phyloP scores from a whole-genome alignment of 53 echinoderm and acorn worm species.

The Henricia sp. region DNA sequence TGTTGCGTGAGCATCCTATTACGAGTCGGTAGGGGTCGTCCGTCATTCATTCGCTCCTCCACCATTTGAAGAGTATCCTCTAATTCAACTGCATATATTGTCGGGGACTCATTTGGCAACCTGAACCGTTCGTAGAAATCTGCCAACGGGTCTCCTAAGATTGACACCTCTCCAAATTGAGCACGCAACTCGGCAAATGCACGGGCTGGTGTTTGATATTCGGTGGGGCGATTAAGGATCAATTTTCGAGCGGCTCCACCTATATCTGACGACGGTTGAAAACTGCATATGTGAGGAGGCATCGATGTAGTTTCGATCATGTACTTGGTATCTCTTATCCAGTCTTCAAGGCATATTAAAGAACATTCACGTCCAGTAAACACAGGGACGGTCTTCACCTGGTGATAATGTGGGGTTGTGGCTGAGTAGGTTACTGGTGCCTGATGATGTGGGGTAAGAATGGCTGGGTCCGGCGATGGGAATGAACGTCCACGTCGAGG shows the following conservation, averaged over 20 bases:
- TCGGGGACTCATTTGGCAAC: conserved; percentile 18
- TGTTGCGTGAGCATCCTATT: conserved; percentile 33
- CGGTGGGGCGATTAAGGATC: conserved; percentile 29
- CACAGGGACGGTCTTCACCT: conserved; percentile 6
- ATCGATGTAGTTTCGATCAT: conserved; percentile 12
- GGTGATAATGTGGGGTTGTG: not conserved
- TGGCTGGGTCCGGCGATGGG: no score
- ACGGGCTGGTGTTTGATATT: conserved; percentile 3
- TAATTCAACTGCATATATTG: conserved; percentile 41
- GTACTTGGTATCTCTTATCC: conserved; percentile 49
- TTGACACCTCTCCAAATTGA: conserved; percentile 35
- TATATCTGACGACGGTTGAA: conserved; percentile 41
- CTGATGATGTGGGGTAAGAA: no score
- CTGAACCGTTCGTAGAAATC: conserved; percentile 50
- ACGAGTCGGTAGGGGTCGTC: conserved; percentile 27
- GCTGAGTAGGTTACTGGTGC: no score
- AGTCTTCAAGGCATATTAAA: conserved; percentile 44
- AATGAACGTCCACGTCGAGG: no score
- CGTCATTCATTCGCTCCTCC: not conserved
- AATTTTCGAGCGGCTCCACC: conserved; percentile 49
- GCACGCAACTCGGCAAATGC: conserved; percentile 29
- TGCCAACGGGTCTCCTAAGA: conserved; percentile 38
- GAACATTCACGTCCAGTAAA: conserved; percentile 26
- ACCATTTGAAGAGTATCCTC: conserved; percentile 22
- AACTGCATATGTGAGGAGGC: conserved; percentile 31